Evolutionary conservation across 2,797 vertebrate species (phyloP).

Genomic region (Falco columbarius): DNA sequence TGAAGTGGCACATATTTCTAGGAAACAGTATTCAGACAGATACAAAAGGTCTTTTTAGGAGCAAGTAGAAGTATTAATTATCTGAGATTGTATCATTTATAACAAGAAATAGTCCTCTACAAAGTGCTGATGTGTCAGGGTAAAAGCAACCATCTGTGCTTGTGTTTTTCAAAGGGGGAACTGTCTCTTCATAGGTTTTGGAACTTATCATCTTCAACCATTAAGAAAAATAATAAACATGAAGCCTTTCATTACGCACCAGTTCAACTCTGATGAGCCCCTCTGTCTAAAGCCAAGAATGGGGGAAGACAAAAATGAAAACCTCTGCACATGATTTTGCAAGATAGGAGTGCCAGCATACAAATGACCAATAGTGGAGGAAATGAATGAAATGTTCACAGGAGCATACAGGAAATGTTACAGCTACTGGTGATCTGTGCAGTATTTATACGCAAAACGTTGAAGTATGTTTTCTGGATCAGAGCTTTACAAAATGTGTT

Average conservation of each 20-base stretch:
- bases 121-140: background rate
- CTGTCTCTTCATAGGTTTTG: background rate
- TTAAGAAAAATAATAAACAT: background rate
- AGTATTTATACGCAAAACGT: background rate
- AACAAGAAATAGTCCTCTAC: background rate
- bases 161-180: background rate
- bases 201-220: background rate
- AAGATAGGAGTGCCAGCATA: background rate
- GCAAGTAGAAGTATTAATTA: background rate
- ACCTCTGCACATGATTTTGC: background rate
- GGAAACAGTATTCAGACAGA: background rate
- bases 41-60: background rate
- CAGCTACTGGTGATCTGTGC: background rate
- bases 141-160: background rate
- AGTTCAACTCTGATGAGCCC: background rate
- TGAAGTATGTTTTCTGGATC: conserved; percentile 17
- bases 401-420: background rate
- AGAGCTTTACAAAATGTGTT: conserved; percentile 1
- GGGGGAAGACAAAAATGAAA: background rate
- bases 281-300: background rate
- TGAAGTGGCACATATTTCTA: background rate
- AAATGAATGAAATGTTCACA: background rate
- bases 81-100: background rate
- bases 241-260: background rate
- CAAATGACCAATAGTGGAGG: background rate